Evolutionary conservation across 2,888 invertebrate genomes (phyloP), one percentile per base, ranked within the genome.

Genomic region (Tanytarsus gracilentus): DNA sequence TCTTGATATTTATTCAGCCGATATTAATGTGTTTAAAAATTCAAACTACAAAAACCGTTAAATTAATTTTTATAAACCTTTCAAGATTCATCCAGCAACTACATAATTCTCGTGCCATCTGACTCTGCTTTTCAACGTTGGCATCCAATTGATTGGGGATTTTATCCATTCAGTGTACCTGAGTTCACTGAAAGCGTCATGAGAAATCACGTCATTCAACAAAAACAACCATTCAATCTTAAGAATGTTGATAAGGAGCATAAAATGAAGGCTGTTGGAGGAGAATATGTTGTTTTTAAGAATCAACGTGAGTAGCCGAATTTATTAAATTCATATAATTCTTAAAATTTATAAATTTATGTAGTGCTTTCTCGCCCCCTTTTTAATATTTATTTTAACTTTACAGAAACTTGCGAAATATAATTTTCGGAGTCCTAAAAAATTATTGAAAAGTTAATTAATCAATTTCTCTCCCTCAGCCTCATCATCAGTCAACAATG

Each of bases 141-240:
- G 81, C 82, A 82, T 70, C 82, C 83, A 61, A 82, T 82, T 65
- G 82, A 82, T 69, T 82, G 82, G 82, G 83, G 82, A 49, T 83
- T 83, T 72, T 82, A 82, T 70, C 82, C 82, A 4, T 83, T 83
- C 68, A 79, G 80, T 65, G 82, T 82, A 53, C 79, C 79, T 36
- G 81, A 82, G 67, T 82, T 82, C 68, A 81, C 81, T 11, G 81
- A 81, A 67, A 78, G 74, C 67, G 75, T 81, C 61, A 76, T 82
- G 66, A 74, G 78, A 64, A 82, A 81, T 70, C 82, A 82, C 67
- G 80, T 82, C 68, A 71, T 82, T 53, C 76, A 76, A 67, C 79
- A 78, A 61, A 76, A 78, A 65, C 69, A 69, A 9, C 74, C 73
- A 4, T 69, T 81, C 60, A 76, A 77, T 63, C 78, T 81, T 67